Conservation (phyloP, 2,113 vertebrate species). For the Lipotes vexillifer region DNA sequence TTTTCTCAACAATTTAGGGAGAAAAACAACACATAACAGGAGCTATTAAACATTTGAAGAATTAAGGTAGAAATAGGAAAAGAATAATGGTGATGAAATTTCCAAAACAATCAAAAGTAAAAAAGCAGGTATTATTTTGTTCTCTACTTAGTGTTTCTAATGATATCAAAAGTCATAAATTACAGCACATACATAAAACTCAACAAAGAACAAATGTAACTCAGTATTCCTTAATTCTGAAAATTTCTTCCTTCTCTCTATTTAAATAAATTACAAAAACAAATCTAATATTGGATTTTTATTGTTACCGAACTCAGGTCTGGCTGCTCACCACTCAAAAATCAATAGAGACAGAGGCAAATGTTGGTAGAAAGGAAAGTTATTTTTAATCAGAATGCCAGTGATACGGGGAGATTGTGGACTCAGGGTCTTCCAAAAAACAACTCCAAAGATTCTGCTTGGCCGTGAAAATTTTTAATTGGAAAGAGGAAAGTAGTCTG, state of each 20-base stretch:
- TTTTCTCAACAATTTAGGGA: background rate
- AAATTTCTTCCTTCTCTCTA: background rate
- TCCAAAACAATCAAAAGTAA: background rate
- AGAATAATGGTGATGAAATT: background rate
- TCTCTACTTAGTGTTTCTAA: background rate
- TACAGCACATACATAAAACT: background rate
- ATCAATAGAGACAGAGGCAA: background rate
- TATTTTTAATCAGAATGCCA: background rate
- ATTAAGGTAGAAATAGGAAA: background rate
- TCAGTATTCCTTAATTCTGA: background rate
- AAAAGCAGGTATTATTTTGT: background rate
- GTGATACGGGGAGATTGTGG: background rate
- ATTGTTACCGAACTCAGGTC: background rate
- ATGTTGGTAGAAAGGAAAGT: background rate
- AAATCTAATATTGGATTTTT: background rate
- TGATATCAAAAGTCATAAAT: background rate
- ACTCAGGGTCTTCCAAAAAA: background rate
- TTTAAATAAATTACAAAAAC: background rate
- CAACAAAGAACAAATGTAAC: background rate
- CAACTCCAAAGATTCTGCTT: too few relatives aligned
- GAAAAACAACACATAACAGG: background rate
- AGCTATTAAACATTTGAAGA: background rate
- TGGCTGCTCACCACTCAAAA: background rate
- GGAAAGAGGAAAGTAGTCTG: background rate
- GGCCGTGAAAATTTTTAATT: too few relatives aligned